phyloP scores from a whole-genome alignment of 2,888 invertebrate species.

The Eucera pruinosa region DNA sequence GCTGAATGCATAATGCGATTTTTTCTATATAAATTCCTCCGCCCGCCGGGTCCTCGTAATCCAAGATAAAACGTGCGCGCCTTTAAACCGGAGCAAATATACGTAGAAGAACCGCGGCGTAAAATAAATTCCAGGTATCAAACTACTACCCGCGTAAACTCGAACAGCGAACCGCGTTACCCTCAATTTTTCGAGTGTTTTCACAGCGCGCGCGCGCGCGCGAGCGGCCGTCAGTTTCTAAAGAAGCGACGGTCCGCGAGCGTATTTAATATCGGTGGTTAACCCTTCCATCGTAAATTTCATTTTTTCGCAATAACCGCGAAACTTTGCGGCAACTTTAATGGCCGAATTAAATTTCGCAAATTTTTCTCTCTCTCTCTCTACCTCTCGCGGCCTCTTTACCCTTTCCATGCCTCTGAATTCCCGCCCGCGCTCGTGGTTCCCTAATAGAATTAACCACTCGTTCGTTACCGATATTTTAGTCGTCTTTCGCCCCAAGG shows the following conservation, averaged over 20 bases:
- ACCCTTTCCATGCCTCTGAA: background rate
- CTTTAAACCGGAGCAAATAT: background rate
- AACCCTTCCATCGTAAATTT: slow-evolving; percentile 7
- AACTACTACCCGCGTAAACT: background rate
- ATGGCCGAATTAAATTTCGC: slow-evolving; percentile 27
- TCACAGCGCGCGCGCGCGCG: too few relatives aligned
- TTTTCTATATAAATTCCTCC: background rate
- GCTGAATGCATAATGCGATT: slow-evolving; percentile 1
- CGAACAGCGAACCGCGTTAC: too few relatives aligned
- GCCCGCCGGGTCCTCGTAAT: background rate
- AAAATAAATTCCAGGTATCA: background rate
- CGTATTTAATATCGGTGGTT: slow-evolving; percentile 21
- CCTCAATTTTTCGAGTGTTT: background rate
- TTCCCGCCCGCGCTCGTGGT: background rate
- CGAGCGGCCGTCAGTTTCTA: too few relatives aligned
- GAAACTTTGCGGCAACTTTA: slow-evolving; percentile 30
- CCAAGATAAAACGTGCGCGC: background rate
- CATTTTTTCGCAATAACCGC: slow-evolving; percentile 6
- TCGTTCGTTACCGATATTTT: slow-evolving; percentile 23
- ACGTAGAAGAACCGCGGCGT: too few relatives aligned
- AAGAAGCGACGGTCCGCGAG: background rate
- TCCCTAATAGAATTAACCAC: slow-evolving; percentile 23
- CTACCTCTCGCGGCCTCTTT: background rate
- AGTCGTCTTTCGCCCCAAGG: slow-evolving; percentile 2
- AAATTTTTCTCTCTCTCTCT: background rate